phyloP scores from a whole-genome alignment of 2,113 vertebrate genomes.

The Tretioscincus oriximinensis region DNA sequence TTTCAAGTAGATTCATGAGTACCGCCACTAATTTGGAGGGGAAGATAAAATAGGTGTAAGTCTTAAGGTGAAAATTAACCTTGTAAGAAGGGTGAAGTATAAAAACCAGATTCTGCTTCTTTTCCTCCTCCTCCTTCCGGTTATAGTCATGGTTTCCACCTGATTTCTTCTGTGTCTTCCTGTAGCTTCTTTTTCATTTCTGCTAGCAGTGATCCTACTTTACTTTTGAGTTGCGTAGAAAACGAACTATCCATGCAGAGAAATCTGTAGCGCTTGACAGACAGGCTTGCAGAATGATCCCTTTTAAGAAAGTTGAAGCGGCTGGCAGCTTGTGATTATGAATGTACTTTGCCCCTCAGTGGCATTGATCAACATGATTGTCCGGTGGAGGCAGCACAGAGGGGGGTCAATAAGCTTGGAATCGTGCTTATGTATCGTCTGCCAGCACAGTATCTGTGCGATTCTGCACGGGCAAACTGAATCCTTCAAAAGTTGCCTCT shows the following conservation, averaged over 20 bases:
- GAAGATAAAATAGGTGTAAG: no score
- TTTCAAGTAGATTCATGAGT: no score
- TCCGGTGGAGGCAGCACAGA: background rate
- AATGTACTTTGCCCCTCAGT: background rate
- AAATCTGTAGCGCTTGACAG: constrained; percentile 1
- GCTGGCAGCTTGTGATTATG: background rate
- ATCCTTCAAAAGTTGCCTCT: background rate
- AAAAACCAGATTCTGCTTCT: no score
- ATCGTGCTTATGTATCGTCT: background rate
- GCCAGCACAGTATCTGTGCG: background rate
- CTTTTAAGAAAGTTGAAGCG: background rate
- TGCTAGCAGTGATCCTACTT: background rate
- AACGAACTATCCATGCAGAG: constrained; percentile 5
- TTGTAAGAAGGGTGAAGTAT: no score
- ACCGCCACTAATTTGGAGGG: no score
- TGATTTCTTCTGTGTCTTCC: background rate
- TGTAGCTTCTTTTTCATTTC: no score
- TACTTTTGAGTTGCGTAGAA: background rate
- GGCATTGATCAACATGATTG: background rate
- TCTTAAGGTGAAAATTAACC: no score
- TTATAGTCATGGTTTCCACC: background rate
- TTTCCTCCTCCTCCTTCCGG: no score
- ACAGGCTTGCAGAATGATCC: background rate
- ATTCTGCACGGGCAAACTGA: background rate
- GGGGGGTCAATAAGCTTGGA: background rate